phyloP scores from a whole-genome alignment of 2,797 vertebrate species.

The Melanotaenia trifasciata region DNA sequence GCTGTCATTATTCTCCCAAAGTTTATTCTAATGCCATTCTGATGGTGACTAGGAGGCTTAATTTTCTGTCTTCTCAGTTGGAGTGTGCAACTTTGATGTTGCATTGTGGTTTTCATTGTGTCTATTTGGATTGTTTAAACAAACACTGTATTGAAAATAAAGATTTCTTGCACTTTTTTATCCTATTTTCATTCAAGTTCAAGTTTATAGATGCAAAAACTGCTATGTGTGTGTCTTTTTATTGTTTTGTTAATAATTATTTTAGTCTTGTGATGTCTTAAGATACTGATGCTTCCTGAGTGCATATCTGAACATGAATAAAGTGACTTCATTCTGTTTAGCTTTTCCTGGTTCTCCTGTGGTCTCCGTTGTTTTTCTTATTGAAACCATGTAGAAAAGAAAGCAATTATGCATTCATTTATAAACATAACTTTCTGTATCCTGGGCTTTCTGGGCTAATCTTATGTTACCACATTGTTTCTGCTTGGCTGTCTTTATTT shows the following conservation, averaged over 20 bases:
- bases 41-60: slow-evolving; percentile 36
- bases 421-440: slow-evolving; percentile 17
- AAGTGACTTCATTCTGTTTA: slow-evolving; percentile 15
- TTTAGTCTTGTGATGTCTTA: not conserved
- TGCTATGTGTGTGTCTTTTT: no score
- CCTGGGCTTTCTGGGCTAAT: slow-evolving; percentile 3
- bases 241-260: not conserved
- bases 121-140: not conserved
- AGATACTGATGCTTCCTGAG: slow-evolving; percentile 4
- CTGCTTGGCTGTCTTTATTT: slow-evolving; percentile 19
- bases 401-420: slow-evolving; percentile 22
- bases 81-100: slow-evolving; percentile 27
- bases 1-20: slow-evolving; percentile 58
- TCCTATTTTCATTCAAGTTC: not conserved
- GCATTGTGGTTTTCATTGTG: slow-evolving; percentile 26
- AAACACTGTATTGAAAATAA: not conserved
- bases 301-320: slow-evolving; percentile 12
- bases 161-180: not conserved
- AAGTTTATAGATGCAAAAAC: no score
- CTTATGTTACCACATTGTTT: slow-evolving; percentile 15
- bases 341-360: not conserved
- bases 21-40: slow-evolving; percentile 43
- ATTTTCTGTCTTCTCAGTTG: slow-evolving; percentile 32
- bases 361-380: slow-evolving; percentile 35
- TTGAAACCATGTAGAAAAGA: slow-evolving; percentile 38